Percentiles rank a stretch among this genome's conserved stretches.
These are phyloP conservation scores for Drosophila nasuta DNA, from an alignment of 1,140 invertebrate species.

Conservation along the genomic window DNA sequence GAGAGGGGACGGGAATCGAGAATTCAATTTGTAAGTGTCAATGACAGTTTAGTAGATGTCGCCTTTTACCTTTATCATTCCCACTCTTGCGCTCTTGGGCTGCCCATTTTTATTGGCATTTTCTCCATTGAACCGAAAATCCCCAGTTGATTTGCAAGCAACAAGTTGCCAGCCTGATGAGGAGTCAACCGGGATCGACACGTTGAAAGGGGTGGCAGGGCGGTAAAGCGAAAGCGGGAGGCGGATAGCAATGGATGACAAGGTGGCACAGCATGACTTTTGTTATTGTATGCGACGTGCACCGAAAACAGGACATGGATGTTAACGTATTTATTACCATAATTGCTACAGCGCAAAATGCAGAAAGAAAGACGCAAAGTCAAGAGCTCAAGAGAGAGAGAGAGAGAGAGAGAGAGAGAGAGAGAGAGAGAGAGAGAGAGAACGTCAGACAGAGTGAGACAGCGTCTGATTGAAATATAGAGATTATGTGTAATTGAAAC, in stretches of 20 bases:
- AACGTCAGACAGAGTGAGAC: not conserved
- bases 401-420: conserved; percentile 3
- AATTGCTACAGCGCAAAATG: conserved; percentile 27
- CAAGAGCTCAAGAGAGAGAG: not conserved
- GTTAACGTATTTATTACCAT: conserved; percentile 56
- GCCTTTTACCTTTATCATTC: conserved; percentile 32
- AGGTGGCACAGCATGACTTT: conserved; percentile 61
- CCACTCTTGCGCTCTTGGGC: not conserved
- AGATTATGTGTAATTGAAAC: conserved; percentile 59
- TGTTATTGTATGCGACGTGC: conserved; percentile 55
- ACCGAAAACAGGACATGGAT: conserved; percentile 27
- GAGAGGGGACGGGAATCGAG: conserved; percentile 33
- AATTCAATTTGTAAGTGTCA: conserved; percentile 82
- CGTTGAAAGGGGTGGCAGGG: not conserved
- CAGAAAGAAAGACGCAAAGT: not conserved
- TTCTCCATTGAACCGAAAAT: conserved; percentile 72
- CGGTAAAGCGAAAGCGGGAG: conserved; percentile 1
- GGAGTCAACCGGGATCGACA: conserved; percentile 3
- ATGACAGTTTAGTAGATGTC: conserved; percentile 61
- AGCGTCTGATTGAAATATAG: conserved; percentile 4
- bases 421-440: conserved; percentile 1
- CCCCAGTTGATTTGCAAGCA: conserved; percentile 72
- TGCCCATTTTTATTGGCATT: conserved; percentile 63
- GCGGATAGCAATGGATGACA: conserved; percentile 12
- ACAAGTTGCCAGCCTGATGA: conserved; percentile 54